Percentiles rank a stretch among this genome's conserved stretches.
Conservation (phyloP, 2,888 invertebrate species). For the Athalia cordata region DNA sequence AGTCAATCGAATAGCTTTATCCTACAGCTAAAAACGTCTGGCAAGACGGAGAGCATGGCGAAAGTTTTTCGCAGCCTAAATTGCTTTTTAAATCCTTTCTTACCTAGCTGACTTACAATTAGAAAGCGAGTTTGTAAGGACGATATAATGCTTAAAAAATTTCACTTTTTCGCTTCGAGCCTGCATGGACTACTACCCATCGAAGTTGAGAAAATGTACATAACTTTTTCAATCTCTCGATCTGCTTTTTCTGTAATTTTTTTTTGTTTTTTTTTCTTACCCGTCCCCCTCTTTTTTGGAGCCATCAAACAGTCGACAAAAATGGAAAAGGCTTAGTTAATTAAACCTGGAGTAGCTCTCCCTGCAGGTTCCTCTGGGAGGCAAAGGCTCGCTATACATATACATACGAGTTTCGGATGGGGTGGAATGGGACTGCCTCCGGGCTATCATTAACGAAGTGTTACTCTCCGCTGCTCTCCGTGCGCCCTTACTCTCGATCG, state of each 20-base stretch:
- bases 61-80: conserved; percentile 54
- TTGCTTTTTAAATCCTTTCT: conserved; percentile 54
- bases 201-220: conserved; percentile 14
- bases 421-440: conserved; percentile 25
- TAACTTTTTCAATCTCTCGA: conserved; percentile 12
- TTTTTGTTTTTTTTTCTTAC: not conserved
- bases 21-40: conserved; percentile 41
- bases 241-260: conserved; percentile 33
- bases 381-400: conserved; percentile 32
- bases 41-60: conserved; percentile 45
- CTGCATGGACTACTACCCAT: not conserved
- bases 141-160: not conserved
- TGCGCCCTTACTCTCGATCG: not conserved
- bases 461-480: conserved; percentile 36
- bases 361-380: conserved; percentile 37
- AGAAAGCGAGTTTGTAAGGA: not conserved
- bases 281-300: not conserved
- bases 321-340: conserved; percentile 42
- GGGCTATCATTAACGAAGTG: conserved; percentile 46
- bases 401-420: conserved; percentile 30
- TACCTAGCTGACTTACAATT: conserved; percentile 2
- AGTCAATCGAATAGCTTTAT: conserved; percentile 42
- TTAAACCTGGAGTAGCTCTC: conserved; percentile 39
- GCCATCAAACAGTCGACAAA: conserved; percentile 18
- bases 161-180: conserved; percentile 15